Evolutionary conservation across 2,797 vertebrate genomes (phyloP).

Genomic region (Lemur catta): DNA sequence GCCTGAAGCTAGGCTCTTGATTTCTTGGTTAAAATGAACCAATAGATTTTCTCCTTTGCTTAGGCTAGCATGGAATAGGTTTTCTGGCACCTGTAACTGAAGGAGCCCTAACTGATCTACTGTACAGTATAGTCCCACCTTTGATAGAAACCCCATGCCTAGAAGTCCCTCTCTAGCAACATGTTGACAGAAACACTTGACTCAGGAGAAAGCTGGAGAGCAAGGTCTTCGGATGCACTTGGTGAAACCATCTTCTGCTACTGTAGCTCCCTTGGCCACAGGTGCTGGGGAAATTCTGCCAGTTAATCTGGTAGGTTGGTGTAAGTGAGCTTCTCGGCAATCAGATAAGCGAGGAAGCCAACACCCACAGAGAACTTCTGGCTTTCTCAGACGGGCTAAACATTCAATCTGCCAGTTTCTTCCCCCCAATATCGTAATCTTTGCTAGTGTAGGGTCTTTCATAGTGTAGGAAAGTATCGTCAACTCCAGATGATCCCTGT

Average conservation of each 20-base stretch:
- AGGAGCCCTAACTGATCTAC: background rate
- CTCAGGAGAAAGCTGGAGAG: background rate
- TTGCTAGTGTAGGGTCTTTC: background rate
- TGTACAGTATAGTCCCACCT: background rate
- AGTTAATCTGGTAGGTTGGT: slow-evolving; percentile 2
- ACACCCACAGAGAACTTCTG: background rate
- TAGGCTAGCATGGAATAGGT: background rate
- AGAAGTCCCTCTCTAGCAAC: background rate
- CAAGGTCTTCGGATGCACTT: background rate
- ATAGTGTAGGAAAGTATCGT: background rate
- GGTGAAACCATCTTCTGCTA: background rate
- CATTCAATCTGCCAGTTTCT: background rate
- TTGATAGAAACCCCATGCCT: background rate
- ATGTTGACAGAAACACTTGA: background rate
- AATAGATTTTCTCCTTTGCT: background rate
- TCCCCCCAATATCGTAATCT: background rate
- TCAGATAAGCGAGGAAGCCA: background rate
- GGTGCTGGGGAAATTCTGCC: background rate
- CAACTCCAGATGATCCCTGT: background rate
- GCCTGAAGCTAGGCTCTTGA: background rate
- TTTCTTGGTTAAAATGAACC: background rate
- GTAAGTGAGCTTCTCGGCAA: background rate
- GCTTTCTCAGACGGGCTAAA: background rate
- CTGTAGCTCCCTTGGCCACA: background rate
- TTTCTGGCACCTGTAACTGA: background rate